A percentile compares a stretch with the other conserved stretches of the same genome.
Evolutionary conservation across 2,888 invertebrate species (phyloP).

Genomic region (Pachliopta kotzebuea): DNA sequence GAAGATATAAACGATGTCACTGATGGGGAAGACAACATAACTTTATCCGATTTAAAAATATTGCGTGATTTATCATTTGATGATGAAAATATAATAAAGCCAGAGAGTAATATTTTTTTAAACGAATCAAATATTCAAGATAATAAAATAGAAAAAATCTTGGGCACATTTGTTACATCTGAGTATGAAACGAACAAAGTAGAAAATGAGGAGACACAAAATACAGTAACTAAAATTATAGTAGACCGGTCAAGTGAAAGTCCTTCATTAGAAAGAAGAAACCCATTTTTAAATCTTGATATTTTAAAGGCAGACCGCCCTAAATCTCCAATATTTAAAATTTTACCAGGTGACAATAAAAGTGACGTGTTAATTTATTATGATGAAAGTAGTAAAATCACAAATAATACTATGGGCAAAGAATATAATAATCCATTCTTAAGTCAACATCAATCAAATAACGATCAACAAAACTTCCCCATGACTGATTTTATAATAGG

Average conservation of each 20-base stretch:
- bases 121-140: slow-evolving; percentile 51
- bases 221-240: slow-evolving; percentile 50
- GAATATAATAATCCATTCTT: slow-evolving; percentile 68
- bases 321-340: slow-evolving; percentile 69
- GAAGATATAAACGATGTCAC: slow-evolving; percentile 4
- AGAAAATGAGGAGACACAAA: slow-evolving; percentile 58
- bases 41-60: slow-evolving; percentile 43
- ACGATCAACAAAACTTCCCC: slow-evolving; percentile 42
- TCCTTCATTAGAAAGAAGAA: slow-evolving; percentile 42
- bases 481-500: slow-evolving; percentile 74
- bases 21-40: slow-evolving; percentile 35
- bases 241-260: slow-evolving; percentile 39
- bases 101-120: slow-evolving; percentile 60
- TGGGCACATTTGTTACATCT: slow-evolving; percentile 57
- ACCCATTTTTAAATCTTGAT: slow-evolving; percentile 54
- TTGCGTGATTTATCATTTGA: slow-evolving; percentile 44
- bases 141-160: slow-evolving; percentile 51
- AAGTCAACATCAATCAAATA: slow-evolving; percentile 44
- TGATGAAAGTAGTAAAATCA: slow-evolving; percentile 39
- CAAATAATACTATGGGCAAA: slow-evolving; percentile 44
- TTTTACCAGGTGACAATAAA: slow-evolving; percentile 54
- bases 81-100: slow-evolving; percentile 44
- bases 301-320: slow-evolving; percentile 45
- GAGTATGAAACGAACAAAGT: slow-evolving; percentile 68
- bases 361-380: slow-evolving; percentile 51